phyloP scores from a whole-genome alignment of 1,140 invertebrate genomes.

The Camponotus vicinus region DNA sequence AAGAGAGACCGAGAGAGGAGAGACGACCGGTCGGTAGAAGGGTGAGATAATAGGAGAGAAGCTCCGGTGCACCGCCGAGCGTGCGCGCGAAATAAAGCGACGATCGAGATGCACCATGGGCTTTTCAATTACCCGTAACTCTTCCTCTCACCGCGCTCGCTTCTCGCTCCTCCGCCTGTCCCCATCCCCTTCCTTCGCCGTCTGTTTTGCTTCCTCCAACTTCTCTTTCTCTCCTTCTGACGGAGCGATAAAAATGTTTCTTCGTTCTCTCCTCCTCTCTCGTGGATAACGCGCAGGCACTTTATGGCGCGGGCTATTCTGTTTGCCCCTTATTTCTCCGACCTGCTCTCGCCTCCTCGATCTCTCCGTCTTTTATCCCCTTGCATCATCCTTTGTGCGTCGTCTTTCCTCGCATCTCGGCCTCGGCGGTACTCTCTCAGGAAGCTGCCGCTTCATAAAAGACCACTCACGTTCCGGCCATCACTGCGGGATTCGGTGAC shows the following conservation, averaged over 20 bases:
- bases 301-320: constrained; percentile 67
- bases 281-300: constrained; percentile 64
- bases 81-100: constrained; percentile 75
- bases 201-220: constrained; percentile 57
- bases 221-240: constrained; percentile 22
- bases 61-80: constrained; percentile 61
- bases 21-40: constrained; percentile 61
- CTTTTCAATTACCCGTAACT: constrained; percentile 80
- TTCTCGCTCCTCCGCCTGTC: background rate
- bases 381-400: constrained; percentile 4
- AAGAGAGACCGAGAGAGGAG: constrained; percentile 35
- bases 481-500: constrained; percentile 25
- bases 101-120: constrained; percentile 77
- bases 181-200: constrained; percentile 34
- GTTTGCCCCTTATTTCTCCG: constrained; percentile 66
- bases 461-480: constrained; percentile 41
- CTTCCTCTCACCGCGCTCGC: constrained; percentile 29
- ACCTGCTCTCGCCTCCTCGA: constrained; percentile 36
- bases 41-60: constrained; percentile 72
- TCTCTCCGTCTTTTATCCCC: constrained; percentile 30
- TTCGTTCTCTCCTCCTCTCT: constrained; percentile 30
- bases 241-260: constrained; percentile 73
- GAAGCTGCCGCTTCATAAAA: constrained; percentile 47
- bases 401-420: constrained; percentile 26
- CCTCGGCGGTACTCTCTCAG: background rate